Conservation (phyloP, 2,888 invertebrate genomes). For the Trichopoda pennipes region DNA sequence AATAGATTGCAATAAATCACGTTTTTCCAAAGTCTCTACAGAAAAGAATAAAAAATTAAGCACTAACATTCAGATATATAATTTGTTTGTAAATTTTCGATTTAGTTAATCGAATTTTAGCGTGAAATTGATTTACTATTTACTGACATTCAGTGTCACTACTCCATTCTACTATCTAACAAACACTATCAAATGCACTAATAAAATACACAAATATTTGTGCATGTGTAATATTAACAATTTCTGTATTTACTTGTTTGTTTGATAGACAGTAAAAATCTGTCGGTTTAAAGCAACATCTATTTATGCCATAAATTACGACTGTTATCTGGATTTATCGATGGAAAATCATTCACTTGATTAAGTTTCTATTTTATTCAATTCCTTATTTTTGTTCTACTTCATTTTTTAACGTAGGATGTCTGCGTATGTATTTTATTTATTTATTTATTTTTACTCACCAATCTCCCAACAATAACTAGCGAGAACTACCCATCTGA, state of each 20-base stretch:
- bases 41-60: conserved; percentile 25
- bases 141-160: conserved; percentile 65
- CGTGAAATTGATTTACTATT: conserved; percentile 67
- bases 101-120: conserved; percentile 61
- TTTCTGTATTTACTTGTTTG: not conserved
- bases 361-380: conserved; percentile 66
- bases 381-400: conserved; percentile 43
- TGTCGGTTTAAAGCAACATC: conserved; percentile 60
- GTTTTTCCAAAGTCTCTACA: conserved; percentile 39
- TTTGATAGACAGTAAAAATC: conserved; percentile 58
- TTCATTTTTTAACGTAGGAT: not conserved
- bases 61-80: conserved; percentile 24
- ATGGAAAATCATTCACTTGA: conserved; percentile 69
- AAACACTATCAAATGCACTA: conserved; percentile 14
- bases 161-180: not conserved
- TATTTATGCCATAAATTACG: conserved; percentile 70
- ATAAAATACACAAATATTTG: not conserved
- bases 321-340: conserved; percentile 70
- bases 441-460: conserved; percentile 25
- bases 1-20: conserved; percentile 63
- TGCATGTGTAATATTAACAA: not conserved
- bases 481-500: not conserved
- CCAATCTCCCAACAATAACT: conserved; percentile 30
- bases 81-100: conserved; percentile 58
- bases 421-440: not conserved